Evolutionary conservation across 1,140 invertebrate genomes (phyloP).

Genomic region (Aphelinus atriplicis): DNA sequence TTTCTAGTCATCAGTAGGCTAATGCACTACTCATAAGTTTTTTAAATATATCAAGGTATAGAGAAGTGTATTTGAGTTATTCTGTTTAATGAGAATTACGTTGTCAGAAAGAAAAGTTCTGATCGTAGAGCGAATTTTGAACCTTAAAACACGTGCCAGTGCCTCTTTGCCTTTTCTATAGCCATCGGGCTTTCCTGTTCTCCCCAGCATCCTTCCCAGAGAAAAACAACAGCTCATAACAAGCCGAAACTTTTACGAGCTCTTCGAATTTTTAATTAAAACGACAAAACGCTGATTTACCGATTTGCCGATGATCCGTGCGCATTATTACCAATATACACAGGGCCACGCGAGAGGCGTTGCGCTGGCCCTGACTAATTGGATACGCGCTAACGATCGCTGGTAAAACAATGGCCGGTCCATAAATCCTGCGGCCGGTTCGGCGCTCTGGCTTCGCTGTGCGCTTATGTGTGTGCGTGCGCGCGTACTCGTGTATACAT

Average conservation of each 20-base stretch:
- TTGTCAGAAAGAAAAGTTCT: no score
- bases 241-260: background rate
- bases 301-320: constrained; percentile 33
- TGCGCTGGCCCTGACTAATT: constrained; percentile 39
- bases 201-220: no score
- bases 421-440: constrained; percentile 39
- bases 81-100: no score
- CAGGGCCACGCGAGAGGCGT: background rate
- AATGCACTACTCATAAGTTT: no score
- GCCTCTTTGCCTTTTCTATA: no score
- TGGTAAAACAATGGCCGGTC: constrained; percentile 39
- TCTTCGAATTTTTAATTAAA: constrained; percentile 38
- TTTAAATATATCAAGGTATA: no score
- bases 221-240: background rate
- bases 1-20: no score
- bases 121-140: no score
- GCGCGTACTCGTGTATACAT: background rate
- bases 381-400: constrained; percentile 42
- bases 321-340: constrained; percentile 4
- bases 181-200: no score
- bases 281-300: constrained; percentile 41
- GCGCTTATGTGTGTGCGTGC: background rate
- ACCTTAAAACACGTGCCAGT: no score
- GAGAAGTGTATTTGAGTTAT: no score
- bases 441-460: background rate